Conservation (phyloP, 2,797 vertebrate species). For the Podarcis lilfordi region DNA sequence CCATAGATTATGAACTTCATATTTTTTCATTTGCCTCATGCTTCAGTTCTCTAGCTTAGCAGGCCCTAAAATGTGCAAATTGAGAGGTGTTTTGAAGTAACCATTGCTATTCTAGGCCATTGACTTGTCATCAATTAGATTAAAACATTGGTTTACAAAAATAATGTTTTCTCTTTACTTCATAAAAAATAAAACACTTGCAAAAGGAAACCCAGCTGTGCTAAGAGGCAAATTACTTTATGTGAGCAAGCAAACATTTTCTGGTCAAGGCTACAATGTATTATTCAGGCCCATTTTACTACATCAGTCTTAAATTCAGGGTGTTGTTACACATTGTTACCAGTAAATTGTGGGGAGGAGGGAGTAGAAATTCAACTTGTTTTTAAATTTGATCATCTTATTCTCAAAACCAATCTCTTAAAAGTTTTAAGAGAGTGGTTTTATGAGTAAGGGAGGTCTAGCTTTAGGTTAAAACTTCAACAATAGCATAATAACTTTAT, state of each 20-base stretch:
- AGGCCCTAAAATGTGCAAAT: slow-evolving; percentile 93
- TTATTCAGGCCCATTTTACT: slow-evolving; percentile 92
- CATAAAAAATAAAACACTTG: slow-evolving; percentile 94
- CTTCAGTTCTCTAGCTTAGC: slow-evolving; percentile 87
- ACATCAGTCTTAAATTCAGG: slow-evolving; percentile 86
- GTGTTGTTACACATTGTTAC: slow-evolving; percentile 74
- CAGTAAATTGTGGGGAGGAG: slow-evolving; percentile 63
- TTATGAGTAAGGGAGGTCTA: too few species aligned
- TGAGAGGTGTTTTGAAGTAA: slow-evolving; percentile 88
- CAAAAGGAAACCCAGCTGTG: slow-evolving; percentile 92
- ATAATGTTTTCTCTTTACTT: slow-evolving; percentile 88
- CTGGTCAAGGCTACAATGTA: slow-evolving; percentile 90
- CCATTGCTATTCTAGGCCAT: slow-evolving; percentile 85
- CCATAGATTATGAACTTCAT: slow-evolving; percentile 85
- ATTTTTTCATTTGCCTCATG: slow-evolving; percentile 88
- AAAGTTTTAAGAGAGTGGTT: too few species aligned
- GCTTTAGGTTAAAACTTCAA: background rate
- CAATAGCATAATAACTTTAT: background rate
- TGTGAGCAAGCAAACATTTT: slow-evolving; percentile 93
- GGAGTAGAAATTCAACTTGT: slow-evolving; percentile 28
- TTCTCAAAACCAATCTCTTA: slow-evolving; percentile 11
- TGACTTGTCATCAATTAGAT: slow-evolving; percentile 88
- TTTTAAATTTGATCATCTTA: slow-evolving; percentile 28
- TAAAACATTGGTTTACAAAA: slow-evolving; percentile 87
- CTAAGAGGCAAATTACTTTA: slow-evolving; percentile 89